Base-by-base conservation (phyloP, 1,140 invertebrate genomes). In the Protaetia brevitarsis region DNA sequence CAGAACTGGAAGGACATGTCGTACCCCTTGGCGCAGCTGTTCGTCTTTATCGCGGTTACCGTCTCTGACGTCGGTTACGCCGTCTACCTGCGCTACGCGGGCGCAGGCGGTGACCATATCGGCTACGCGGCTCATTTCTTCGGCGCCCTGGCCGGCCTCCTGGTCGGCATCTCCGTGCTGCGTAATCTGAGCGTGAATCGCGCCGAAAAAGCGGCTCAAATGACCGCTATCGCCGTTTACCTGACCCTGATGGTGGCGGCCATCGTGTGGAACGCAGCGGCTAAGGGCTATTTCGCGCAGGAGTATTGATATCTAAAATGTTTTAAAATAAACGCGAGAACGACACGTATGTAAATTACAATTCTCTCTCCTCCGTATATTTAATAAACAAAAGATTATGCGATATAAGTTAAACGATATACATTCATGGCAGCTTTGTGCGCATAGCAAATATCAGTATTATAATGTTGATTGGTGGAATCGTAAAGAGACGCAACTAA, bases 1-100 rank as follows among this genome's bases (percentile, higher is more conserved):
- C 75, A 91, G 89, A 96, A 96, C 78, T 96, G 92, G 89, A 81
- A 82, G 31, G 92, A 96, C 80, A 96, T 96, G 93, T 89, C 93
- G 75, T 93, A 90, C 75, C 89, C 91, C 1, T 83, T 89, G 58
- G 79, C 92, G 0, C 89, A 95, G 68, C 78, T 94, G 13, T 73
- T 92, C 26, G 85, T 91, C 11, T 90, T 94, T 69, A 68, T 93
- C 0, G 74, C 91, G 1, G 82, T 95, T 63, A 86, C 86, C 2
- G 81, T 79, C 0, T 85, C 88, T 23, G 93, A 96, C 78, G 79
- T 94, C 31, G 90, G 91, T 21, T 89, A 90, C 11, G 91, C 92
- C 1, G 79, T 94, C 16, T 88, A 92, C 75, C 84, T 87, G 71
- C 82, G 91, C 5, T 93, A 93, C 73, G 78, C 86, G 16, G 79